Conservation (phyloP, 2,797 vertebrate genomes). For the Aldrovandia affinis region DNA sequence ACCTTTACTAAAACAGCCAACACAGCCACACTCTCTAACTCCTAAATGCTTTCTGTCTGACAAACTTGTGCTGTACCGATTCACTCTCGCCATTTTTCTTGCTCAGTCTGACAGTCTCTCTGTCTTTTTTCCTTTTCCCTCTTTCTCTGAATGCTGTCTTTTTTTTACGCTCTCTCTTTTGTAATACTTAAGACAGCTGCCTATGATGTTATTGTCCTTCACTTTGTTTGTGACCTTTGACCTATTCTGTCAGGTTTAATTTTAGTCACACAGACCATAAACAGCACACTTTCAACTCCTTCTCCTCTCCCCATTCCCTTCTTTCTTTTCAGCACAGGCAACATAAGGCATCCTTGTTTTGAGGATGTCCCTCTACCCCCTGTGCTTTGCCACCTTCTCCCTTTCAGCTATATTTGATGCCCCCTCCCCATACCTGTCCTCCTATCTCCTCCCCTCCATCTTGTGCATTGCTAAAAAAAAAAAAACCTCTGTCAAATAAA, state of each 20-base stretch:
- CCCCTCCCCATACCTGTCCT: not conserved
- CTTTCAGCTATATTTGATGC: slow-evolving; percentile 14
- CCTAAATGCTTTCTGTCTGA: not conserved
- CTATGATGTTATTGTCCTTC: slow-evolving; percentile 17
- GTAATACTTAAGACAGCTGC: slow-evolving; percentile 14
- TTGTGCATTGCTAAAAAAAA: not conserved
- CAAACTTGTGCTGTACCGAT: not conserved
- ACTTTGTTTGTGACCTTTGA: not conserved
- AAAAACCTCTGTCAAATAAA: not conserved
- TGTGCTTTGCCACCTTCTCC: slow-evolving; percentile 13
- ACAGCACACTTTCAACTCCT: not conserved
- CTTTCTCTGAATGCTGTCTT: not conserved
- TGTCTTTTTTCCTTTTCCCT: not conserved
- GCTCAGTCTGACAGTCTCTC: not conserved
- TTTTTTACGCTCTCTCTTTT: not conserved
- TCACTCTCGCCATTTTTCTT: not conserved
- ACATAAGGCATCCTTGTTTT: not conserved
- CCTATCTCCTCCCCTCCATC: not conserved
- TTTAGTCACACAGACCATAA: not conserved
- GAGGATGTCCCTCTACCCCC: not conserved
- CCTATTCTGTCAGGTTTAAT: not conserved
- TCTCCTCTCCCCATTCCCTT: not conserved
- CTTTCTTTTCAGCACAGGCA: not conserved
- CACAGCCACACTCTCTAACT: not conserved
- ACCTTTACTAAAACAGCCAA: slow-evolving; percentile 10